Base-by-base conservation (phyloP, 2,797 vertebrate genomes). In the Hafferia zeledoni region DNA sequence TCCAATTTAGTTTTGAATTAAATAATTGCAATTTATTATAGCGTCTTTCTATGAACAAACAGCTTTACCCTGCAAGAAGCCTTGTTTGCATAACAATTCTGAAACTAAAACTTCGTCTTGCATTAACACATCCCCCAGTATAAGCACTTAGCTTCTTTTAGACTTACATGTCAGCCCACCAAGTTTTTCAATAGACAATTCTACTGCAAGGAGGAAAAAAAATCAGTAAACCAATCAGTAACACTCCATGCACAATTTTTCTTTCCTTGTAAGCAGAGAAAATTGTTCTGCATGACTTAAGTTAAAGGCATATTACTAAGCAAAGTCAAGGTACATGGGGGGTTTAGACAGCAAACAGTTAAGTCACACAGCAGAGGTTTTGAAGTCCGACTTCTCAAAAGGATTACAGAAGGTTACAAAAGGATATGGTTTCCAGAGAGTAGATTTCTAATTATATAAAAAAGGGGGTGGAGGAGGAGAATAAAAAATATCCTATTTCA, bases 281-380 rank as follows among this genome's bases (percentile, higher is more conserved):
- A 91, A 93, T 81, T 75, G 56, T 90, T 97, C 79, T 69, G 75
- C 87, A 65, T 93, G 75, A 90, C 82, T 93, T 69, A 59, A 93
- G 75, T 82, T 90, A 92, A 85, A 90, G 93, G 41, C 6, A 1
- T 55, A 83, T 72, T 79, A 74, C 70, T 56, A 82, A 86, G 41
- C 69, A 61, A 93, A 70, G 30, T 65, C 52, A 84, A 68, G 37
- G 49, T 79, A 59, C 3, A 0, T 7, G 8, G 20, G 4, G 8
- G 7, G 3, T 19, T 64, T 64, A 44, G 30, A 28, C 46, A 71
- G 53, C 70, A 87, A 89, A 84, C 39, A 92, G 19, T 56, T 64
- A 80, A 59, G n/a, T 68, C 41, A 89, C 30, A 46, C 3, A 90
- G 37, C 52, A 93, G 31, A 84, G 6, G 15, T 94, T 91, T 78